Conservation (phyloP, 2,113 vertebrate species). For the Arizona elegans region DNA sequence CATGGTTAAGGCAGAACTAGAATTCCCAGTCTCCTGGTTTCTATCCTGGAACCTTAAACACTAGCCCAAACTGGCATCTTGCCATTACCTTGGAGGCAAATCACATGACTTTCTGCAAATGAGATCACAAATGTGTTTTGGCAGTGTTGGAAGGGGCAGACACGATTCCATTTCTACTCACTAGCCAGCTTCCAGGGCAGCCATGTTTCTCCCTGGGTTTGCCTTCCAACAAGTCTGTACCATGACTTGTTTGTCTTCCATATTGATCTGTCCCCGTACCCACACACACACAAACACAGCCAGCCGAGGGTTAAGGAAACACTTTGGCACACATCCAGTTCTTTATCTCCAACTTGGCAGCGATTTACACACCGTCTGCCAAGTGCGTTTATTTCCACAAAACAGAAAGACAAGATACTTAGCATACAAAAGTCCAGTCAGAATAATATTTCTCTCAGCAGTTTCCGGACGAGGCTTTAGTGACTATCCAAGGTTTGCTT, state of each 20-base stretch:
- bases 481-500: no score
- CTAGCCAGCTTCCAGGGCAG: neutral
- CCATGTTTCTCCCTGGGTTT: neutral
- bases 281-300: no score
- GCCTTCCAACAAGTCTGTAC: neutral
- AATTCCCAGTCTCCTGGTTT: neutral
- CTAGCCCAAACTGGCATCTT: neutral
- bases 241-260: neutral
- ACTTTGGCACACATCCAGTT: no score
- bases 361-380: no score
- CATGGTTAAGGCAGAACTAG: neutral
- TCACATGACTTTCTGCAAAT: neutral
- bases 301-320: no score
- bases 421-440: no score
- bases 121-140: neutral
- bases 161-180: neutral
- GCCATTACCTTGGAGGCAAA: neutral
- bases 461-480: no score
- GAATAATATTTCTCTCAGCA: no score
- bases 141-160: neutral
- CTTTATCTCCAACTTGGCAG: no score
- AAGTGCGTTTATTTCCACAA: no score
- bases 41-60: neutral
- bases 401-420: no score
- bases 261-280: no score